Conservation (phyloP, 2,888 invertebrate species). For the Nycteola revayana region DNA sequence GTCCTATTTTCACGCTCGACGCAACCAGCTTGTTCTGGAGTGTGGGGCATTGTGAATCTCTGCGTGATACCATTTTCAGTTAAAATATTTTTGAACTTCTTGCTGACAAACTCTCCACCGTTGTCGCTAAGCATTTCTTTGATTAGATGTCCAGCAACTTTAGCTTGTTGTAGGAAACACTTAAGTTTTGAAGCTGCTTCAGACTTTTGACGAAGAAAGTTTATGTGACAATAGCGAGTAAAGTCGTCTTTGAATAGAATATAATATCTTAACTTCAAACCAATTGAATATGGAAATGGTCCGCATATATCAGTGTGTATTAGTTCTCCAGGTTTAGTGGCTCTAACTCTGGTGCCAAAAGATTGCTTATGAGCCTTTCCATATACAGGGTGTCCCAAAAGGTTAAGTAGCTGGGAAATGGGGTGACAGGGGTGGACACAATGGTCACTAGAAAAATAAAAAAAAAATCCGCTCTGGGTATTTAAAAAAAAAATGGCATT, state of each 20-base stretch:
- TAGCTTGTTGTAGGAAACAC: background rate
- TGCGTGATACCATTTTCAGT: background rate
- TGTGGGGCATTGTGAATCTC: too few species aligned
- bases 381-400: too few species aligned
- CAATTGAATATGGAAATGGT: background rate
- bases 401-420: too few species aligned
- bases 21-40: too few species aligned
- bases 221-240: background rate
- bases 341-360: too few species aligned
- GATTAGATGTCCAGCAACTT: background rate
- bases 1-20: too few species aligned
- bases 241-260: slow-evolving; percentile 2
- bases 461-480: too few species aligned
- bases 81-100: background rate
- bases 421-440: too few species aligned
- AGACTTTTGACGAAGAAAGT: background rate
- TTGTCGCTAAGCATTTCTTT: background rate
- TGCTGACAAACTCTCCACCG: background rate
- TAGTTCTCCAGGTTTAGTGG: background rate
- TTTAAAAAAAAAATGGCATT: too few species aligned
- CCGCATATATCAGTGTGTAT: background rate
- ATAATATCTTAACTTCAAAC: background rate
- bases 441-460: too few species aligned
- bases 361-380: too few species aligned
- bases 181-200: background rate